Percentiles rank a stretch among this genome's conserved stretches.
phyloP scores from a whole-genome alignment of 2,113 vertebrate species.

The Climacteris rufus region DNA sequence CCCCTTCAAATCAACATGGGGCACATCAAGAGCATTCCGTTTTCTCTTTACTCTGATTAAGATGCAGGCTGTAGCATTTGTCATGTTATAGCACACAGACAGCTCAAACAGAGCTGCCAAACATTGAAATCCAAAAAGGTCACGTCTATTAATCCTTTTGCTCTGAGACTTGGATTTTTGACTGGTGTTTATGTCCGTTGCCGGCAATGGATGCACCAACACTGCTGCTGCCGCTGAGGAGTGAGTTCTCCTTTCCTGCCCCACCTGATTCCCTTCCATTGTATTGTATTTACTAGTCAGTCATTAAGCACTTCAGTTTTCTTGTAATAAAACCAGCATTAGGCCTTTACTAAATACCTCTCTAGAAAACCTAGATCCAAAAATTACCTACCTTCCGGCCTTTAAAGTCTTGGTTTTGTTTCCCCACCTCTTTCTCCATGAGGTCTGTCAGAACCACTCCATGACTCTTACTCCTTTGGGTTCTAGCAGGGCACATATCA shows the following conservation, averaged over 20 bases:
- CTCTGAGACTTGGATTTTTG: slow-evolving; percentile 54
- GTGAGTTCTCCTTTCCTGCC: slow-evolving; percentile 55
- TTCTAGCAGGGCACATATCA: slow-evolving; percentile 26
- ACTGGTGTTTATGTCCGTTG: slow-evolving; percentile 68
- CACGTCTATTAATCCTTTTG: slow-evolving; percentile 39
- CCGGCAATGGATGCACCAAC: slow-evolving; percentile 69
- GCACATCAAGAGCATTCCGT: slow-evolving; percentile 19
- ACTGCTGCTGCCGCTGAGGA: slow-evolving; percentile 71
- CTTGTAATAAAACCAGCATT: slow-evolving; percentile 47
- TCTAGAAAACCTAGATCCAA: slow-evolving; percentile 21
- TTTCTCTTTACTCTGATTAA: slow-evolving; percentile 47
- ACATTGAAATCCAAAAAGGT: slow-evolving; percentile 35
- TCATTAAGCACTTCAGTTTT: slow-evolving; percentile 64
- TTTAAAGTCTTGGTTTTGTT: slow-evolving; percentile 51
- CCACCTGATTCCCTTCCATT: not conserved
- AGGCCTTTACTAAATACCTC: slow-evolving; percentile 68
- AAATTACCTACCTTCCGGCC: slow-evolving; percentile 29
- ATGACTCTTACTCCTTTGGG: not conserved
- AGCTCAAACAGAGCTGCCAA: slow-evolving; percentile 42
- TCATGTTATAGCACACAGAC: not conserved
- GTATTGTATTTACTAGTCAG: slow-evolving; percentile 45
- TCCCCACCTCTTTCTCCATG: not conserved
- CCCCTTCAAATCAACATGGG: not conserved
- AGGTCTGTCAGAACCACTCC: slow-evolving; percentile 37
- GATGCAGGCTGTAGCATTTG: slow-evolving; percentile 21